Evolutionary conservation across 1,140 invertebrate genomes (phyloP).

Genomic region (Drosophila sproati): DNA sequence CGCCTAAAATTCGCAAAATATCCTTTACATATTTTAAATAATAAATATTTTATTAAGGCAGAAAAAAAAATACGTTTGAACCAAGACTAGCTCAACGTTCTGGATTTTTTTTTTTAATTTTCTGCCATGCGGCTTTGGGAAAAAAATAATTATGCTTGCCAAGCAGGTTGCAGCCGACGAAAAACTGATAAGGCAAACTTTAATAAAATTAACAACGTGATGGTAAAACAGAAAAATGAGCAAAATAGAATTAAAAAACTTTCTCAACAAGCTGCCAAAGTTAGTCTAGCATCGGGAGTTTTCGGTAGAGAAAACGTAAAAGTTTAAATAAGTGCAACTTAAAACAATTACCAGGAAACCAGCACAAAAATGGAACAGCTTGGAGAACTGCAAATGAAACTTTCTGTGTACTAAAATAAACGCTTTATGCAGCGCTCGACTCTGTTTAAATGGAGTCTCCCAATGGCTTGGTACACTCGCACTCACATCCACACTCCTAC

Average conservation of each 20-base stretch:
- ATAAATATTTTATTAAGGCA: slow-evolving; percentile 29
- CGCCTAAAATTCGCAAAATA: no score
- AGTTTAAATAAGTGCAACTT: slow-evolving; percentile 75
- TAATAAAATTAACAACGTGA: slow-evolving; percentile 68
- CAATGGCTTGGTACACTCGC: slow-evolving; percentile 36
- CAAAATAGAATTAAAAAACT: slow-evolving; percentile 59
- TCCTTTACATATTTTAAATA: not conserved
- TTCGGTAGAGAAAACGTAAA: slow-evolving; percentile 44
- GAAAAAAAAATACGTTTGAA: slow-evolving; percentile 22
- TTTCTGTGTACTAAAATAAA: slow-evolving; percentile 46
- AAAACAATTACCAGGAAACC: slow-evolving; percentile 74
- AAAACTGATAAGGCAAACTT: slow-evolving; percentile 67
- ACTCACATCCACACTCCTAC: not conserved
- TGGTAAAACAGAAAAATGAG: slow-evolving; percentile 37
- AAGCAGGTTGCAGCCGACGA: slow-evolving; percentile 34
- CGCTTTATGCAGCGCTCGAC: slow-evolving; percentile 50
- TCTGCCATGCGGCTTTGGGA: slow-evolving; percentile 7
- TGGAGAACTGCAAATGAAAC: slow-evolving; percentile 43
- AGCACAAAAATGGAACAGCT: slow-evolving; percentile 33
- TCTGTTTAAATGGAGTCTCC: slow-evolving; percentile 69
- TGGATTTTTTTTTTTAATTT: slow-evolving; percentile 38
- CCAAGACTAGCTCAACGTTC: slow-evolving; percentile 45
- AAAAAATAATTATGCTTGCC: slow-evolving; percentile 2
- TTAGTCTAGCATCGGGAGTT: slow-evolving; percentile 25
- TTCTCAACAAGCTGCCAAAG: slow-evolving; percentile 50